phyloP scores from a whole-genome alignment of 2,888 invertebrate species.

The Temnothorax ravouxi region DNA sequence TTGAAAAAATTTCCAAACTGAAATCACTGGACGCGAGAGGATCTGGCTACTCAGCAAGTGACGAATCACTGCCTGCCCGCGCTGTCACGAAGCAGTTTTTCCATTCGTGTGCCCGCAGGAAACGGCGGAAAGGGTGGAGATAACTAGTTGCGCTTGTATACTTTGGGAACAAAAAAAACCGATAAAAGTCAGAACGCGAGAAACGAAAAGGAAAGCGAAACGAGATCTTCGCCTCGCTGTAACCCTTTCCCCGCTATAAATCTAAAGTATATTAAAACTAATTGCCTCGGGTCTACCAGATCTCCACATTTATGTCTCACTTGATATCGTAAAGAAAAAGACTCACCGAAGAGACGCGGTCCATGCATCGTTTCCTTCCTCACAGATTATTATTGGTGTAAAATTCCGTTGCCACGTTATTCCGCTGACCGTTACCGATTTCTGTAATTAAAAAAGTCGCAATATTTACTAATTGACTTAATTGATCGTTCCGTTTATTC shows the following conservation, averaged over 20 bases:
- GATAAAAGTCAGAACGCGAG: constrained; percentile 27
- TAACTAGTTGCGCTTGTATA: constrained; percentile 63
- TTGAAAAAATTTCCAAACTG: constrained; percentile 64
- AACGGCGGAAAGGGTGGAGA: constrained; percentile 50
- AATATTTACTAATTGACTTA: not conserved
- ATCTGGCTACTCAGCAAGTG: constrained; percentile 59
- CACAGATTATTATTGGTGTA: not conserved
- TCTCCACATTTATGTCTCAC: constrained; percentile 71
- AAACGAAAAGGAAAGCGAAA: constrained; percentile 1
- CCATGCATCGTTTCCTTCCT: not conserved
- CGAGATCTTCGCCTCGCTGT: constrained; percentile 32
- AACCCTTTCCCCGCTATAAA: constrained; percentile 75
- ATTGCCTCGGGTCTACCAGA: constrained; percentile 78
- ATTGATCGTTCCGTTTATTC: not conserved
- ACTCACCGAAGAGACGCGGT: not conserved
- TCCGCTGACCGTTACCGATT: not conserved
- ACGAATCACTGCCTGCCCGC: constrained; percentile 64
- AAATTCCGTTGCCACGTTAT: not conserved
- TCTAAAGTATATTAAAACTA: constrained; percentile 82
- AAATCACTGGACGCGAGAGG: constrained; percentile 65
- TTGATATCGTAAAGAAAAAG: constrained; percentile 52
- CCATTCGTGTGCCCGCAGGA: constrained; percentile 52
- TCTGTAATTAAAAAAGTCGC: not conserved
- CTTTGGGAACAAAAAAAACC: constrained; percentile 39
- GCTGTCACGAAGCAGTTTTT: constrained; percentile 55